These are phyloP conservation scores for Boulengeromyrus knoepffleri DNA, from an alignment of 2,113 vertebrate species.

Conservation along the genomic window DNA sequence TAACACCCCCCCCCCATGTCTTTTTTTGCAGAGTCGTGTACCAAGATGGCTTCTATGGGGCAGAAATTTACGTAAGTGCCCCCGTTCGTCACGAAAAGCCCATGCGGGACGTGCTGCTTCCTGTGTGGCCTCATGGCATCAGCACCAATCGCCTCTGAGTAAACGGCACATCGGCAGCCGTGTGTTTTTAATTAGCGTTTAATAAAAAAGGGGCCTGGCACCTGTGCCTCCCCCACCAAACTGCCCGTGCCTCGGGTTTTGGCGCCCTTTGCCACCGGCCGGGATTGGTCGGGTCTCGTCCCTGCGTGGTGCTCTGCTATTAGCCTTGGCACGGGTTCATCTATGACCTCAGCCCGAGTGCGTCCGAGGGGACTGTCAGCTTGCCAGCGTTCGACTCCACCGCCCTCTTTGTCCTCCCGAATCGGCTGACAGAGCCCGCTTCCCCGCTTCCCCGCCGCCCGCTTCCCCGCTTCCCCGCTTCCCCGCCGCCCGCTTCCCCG, in stretches of 20 bases:
- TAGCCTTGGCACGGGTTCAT: conserved; percentile 1
- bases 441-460: too few species aligned
- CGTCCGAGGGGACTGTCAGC: not conserved
- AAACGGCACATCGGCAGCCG: not conserved
- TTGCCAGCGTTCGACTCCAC: not conserved
- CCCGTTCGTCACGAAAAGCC: not conserved
- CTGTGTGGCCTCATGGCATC: not conserved
- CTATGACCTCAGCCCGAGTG: conserved; percentile 3
- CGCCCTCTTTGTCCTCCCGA: conserved; percentile 3
- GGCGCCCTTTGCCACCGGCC: not conserved
- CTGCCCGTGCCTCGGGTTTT: not conserved
- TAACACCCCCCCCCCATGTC: not conserved
- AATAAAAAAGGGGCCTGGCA: not conserved
- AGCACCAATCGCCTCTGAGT: not conserved
- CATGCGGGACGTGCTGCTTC: not conserved
- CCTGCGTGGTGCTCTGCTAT: not conserved
- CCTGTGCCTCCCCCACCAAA: not conserved
- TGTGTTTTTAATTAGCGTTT: not conserved
- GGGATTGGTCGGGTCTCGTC: not conserved
- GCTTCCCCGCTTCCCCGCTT: too few species aligned
- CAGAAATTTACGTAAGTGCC: conserved; percentile 74
- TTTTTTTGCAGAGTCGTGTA: conserved; percentile 65
- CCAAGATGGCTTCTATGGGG: conserved; percentile 76
- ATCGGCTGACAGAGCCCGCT: not conserved
- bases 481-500: too few species aligned